Conservation (phyloP, 2,113 vertebrate species). For the Thermophis baileyi region DNA sequence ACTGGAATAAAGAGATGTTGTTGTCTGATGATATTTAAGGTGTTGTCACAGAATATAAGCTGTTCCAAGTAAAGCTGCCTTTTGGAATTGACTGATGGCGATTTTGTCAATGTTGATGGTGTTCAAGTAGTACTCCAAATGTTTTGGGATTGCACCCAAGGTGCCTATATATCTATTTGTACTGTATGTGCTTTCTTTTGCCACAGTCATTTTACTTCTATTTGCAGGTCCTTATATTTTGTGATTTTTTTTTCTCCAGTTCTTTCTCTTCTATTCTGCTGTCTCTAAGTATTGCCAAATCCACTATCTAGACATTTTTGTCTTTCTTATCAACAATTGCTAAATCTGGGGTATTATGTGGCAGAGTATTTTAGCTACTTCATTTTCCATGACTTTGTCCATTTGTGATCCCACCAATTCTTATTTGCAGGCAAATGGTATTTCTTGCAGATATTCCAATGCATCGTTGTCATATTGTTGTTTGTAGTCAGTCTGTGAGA, state of each 20-base stretch:
- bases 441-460: background rate
- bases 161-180: background rate
- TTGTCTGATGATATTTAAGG: background rate
- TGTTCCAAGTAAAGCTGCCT: background rate
- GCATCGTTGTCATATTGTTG: background rate
- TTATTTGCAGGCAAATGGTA: too few species aligned
- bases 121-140: too few species aligned
- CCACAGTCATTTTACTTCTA: background rate
- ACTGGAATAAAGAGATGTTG: background rate
- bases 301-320: background rate
- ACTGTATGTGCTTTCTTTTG: background rate
- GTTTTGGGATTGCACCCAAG: background rate
- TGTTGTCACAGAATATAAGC: background rate
- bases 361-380: background rate
- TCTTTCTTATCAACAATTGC: background rate
- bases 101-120: too few species aligned
- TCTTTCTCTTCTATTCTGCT: background rate
- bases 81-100: background rate
- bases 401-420: background rate
- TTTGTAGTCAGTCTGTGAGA: background rate
- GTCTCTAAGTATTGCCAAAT: background rate
- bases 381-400: background rate
- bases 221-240: background rate
- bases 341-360: background rate
- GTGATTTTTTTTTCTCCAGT: background rate